A percentile compares a stretch with the other conserved stretches of the same genome.
phyloP scores from a whole-genome alignment of 2,113 vertebrate species.

The Lagopus muta region DNA sequence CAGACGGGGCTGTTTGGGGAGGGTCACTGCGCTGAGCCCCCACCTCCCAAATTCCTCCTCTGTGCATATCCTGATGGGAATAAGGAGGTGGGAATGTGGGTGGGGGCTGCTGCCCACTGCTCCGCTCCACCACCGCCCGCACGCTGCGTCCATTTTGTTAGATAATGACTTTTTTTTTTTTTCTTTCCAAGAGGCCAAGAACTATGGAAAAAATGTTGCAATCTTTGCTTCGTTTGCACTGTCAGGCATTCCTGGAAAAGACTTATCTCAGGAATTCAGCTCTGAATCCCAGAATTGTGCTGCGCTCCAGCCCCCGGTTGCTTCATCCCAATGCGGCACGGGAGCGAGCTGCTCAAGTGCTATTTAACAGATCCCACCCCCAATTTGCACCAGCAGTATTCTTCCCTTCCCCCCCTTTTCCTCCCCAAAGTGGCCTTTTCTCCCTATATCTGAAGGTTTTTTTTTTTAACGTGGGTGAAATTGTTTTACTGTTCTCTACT shows the following conservation, averaged over 20 bases:
- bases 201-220: slow-evolving; percentile 65
- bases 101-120: not conserved
- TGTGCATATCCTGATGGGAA: not conserved
- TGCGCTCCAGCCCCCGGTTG: not conserved
- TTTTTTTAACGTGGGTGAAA: not conserved
- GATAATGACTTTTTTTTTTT: not conserved
- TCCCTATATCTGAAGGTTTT: not conserved
- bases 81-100: not conserved
- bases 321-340: too few relatives aligned
- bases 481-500: not conserved
- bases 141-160: not conserved
- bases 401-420: not conserved
- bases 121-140: not conserved
- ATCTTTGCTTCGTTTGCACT: slow-evolving; percentile 26
- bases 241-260: slow-evolving; percentile 67
- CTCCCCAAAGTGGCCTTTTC: not conserved
- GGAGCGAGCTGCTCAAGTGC: not conserved
- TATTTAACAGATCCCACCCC: not conserved
- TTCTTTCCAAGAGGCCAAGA: not conserved
- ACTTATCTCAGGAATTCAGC: slow-evolving; percentile 69
- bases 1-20: not conserved
- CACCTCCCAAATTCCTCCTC: not conserved
- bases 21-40: not conserved
- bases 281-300: slow-evolving; percentile 29
- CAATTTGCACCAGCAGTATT: not conserved